Evolutionary conservation across 2,113 vertebrate genomes (phyloP).

Genomic region (Chrysochloris asiatica): DNA sequence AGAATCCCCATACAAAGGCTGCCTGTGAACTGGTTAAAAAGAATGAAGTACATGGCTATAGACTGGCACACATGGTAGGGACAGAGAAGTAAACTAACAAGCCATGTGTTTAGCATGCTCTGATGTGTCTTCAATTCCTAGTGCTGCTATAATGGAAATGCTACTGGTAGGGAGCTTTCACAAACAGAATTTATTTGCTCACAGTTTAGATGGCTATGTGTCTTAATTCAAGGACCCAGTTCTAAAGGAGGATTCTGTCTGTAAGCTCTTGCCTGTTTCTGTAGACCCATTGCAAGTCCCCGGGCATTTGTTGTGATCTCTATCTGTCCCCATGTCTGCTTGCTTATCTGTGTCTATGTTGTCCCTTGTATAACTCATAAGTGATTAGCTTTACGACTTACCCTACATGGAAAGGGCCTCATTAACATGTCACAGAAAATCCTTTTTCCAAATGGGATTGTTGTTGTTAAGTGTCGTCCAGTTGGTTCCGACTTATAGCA

Average conservation of each 20-base stretch:
- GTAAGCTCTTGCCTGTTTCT: too few relatives aligned
- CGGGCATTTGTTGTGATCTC: too few relatives aligned
- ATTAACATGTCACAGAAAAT: not conserved
- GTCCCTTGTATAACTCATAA: not conserved
- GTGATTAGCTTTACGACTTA: not conserved
- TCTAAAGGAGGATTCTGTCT: too few relatives aligned
- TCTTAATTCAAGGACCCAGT: too few relatives aligned
- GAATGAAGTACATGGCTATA: not conserved
- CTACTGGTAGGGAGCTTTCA: not conserved
- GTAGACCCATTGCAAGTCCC: too few relatives aligned
- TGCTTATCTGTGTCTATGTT: not conserved
- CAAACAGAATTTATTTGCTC: not conserved
- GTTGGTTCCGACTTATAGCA: too few relatives aligned
- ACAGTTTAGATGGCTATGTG: not conserved
- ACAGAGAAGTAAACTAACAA: not conserved
- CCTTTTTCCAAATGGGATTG: not conserved
- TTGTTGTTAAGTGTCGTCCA: too few relatives aligned
- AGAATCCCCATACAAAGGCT: not conserved
- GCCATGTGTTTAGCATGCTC: too few relatives aligned
- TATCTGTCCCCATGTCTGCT: too few relatives aligned
- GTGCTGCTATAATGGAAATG: not conserved
- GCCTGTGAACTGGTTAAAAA: not conserved
- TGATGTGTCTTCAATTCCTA: not conserved
- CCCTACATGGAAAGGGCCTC: not conserved
- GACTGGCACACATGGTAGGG: not conserved